Base-by-base conservation (phyloP, 2,113 vertebrate species). In the Thunnus maccoyii region DNA sequence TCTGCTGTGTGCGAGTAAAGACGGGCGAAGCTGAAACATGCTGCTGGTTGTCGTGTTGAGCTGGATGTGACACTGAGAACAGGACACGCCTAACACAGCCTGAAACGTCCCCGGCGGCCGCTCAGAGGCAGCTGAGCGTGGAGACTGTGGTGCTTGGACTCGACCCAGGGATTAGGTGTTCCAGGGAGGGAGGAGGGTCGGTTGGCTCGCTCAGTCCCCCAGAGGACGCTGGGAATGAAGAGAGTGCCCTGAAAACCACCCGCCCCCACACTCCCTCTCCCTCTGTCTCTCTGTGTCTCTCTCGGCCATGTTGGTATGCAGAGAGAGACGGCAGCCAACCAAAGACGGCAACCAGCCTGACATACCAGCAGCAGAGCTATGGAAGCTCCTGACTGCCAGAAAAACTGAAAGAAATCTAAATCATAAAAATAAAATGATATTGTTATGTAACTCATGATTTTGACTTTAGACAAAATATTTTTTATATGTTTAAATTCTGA, bases 121-220 rank as follows among this genome's bases (percentile, higher is more conserved):
- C 72, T 69, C 52, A 14, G 52, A 75, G 41, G 55, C 52, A 58
- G 69, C 69, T 51, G 65, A 67, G 25, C 18, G 30, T 36, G 66
- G 66, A 54, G 30, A n/a, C 62, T 68, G 71, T 63, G 80, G 66
- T 30, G 32, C 27, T 66, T 83, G 73, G 74, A 72, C 68, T 36
- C 10, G n/a, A 25, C 67, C 96, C 97, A 97, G 96, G 96, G 96
- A 97, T 97, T 97, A 97, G 97, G 96, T 97, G 97, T 97, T 97
- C 96, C 95, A 80, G 76, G 90, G 95, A 94, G 96, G 95, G 89
- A 90, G 86, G 96, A 63, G 65, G 72, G 73, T 65, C 54, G 77
- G 15, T 60, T 83, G 81, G 74, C 81, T 67, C 1, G 92, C 95
- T 91, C 91, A 80, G 94, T 92, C 90, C 92, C 89, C 92, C 87